phyloP scores from a whole-genome alignment of 2,888 invertebrate species.

The Sceliomorpha sp. region DNA sequence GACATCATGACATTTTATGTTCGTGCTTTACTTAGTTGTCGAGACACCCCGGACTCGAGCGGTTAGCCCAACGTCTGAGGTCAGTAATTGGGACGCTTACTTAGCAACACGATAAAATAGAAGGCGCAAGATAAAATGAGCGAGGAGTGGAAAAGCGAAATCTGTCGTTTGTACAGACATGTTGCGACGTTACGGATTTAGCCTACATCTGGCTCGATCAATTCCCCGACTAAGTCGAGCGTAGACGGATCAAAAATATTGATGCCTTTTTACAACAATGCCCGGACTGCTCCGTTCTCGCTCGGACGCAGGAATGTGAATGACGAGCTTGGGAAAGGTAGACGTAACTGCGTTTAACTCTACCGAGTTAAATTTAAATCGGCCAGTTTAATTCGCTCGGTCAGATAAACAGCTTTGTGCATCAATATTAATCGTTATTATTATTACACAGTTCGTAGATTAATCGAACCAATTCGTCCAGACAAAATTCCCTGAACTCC shows the following conservation, averaged over 20 bases:
- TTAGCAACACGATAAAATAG: constrained; percentile 43
- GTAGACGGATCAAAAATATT: constrained; percentile 53
- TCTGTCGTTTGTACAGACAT: constrained; percentile 34
- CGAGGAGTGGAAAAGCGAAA: constrained; percentile 33
- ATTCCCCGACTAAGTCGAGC: constrained; percentile 57
- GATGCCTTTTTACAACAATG: too few relatives aligned
- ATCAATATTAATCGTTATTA: too few relatives aligned
- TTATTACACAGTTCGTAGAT: too few relatives aligned
- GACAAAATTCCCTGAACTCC: too few relatives aligned
- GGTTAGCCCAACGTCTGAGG: constrained; percentile 40
- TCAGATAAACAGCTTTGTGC: too few relatives aligned
- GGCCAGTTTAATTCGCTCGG: too few relatives aligned
- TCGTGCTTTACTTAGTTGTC: constrained; percentile 38
- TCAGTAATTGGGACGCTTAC: constrained; percentile 50
- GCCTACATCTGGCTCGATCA: constrained; percentile 71
- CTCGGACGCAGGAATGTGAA: too few relatives aligned
- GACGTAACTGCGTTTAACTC: too few relatives aligned
- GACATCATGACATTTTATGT: constrained; percentile 40
- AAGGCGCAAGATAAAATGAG: constrained; percentile 35
- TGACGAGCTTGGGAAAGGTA: too few relatives aligned
- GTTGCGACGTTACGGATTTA: constrained; percentile 66
- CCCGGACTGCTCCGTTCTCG: too few relatives aligned
- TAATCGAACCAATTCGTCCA: too few relatives aligned
- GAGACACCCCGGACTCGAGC: constrained; percentile 29
- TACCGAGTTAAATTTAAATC: too few relatives aligned